phyloP scores from a whole-genome alignment of 30 jellyfish, hydroid and myxozoan genomes.

The Aurelia aurita region DNA sequence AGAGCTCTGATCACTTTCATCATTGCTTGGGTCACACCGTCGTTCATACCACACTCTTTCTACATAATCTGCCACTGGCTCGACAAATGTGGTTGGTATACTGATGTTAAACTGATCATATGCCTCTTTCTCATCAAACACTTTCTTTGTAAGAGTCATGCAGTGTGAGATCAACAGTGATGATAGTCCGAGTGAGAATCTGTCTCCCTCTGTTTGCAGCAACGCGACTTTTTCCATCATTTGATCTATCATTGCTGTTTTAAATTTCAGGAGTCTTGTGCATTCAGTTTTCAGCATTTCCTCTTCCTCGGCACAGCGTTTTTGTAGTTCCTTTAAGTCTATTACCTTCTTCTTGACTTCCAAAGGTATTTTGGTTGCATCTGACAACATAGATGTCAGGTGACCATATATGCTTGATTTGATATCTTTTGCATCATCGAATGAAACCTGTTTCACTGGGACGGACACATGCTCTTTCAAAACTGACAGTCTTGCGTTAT shows the following conservation, averaged over 20 bases:
- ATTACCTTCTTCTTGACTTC: neutral
- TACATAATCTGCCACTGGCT: too few relatives aligned
- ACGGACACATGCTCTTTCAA: neutral
- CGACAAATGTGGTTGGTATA: too few relatives aligned
- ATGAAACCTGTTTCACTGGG: neutral
- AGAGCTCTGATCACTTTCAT: too few relatives aligned
- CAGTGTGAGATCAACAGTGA: neutral
- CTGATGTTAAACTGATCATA: too few relatives aligned
- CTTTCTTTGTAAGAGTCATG: neutral
- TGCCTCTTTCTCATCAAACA: too few relatives aligned
- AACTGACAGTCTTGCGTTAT: neutral
- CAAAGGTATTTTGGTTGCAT: neutral
- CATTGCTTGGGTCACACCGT: too few relatives aligned
- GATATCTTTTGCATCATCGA: neutral
- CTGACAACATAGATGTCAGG: neutral
- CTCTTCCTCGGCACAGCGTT: slow-evolving; percentile 2
- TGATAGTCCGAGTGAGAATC: neutral
- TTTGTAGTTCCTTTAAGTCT: neutral
- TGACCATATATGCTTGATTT: neutral
- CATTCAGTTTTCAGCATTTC: neutral
- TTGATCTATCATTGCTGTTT: neutral
- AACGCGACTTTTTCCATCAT: neutral
- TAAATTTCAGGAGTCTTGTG: neutral
- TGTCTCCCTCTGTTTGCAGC: neutral
- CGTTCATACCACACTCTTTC: neutral